These are phyloP conservation scores for Euleptes europaea DNA, from an alignment of 2,113 vertebrate genomes.

Conservation along the genomic window DNA sequence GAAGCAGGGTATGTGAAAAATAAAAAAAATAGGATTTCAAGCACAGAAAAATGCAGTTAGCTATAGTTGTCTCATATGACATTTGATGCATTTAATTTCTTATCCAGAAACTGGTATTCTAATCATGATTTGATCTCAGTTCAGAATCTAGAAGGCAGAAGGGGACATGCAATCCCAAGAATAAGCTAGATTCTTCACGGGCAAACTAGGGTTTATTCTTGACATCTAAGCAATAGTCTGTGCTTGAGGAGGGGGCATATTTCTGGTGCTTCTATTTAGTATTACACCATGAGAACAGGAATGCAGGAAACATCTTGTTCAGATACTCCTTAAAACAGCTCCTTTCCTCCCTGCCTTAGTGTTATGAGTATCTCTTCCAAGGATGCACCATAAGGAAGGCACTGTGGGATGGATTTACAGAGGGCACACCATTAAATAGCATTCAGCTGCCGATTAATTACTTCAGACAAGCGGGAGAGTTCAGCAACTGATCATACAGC, in stretches of 20 bases:
- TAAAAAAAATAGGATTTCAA: neutral
- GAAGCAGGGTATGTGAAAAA: neutral
- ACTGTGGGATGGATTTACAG: constrained; percentile 10
- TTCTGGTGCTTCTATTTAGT: neutral
- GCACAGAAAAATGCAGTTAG: neutral
- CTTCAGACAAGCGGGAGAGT: constrained; percentile 4
- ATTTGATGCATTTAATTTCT: neutral
- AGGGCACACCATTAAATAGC: neutral
- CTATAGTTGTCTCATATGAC: neutral
- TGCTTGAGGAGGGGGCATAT: neutral
- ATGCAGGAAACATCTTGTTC: neutral
- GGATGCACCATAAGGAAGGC: neutral
- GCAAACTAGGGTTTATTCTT: too few relatives aligned
- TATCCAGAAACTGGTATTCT: too few relatives aligned
- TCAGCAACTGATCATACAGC: constrained; percentile 3
- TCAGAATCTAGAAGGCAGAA: too few relatives aligned
- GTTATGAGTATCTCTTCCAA: neutral
- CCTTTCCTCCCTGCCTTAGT: neutral
- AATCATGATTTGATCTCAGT: too few relatives aligned
- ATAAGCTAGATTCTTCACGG: too few relatives aligned
- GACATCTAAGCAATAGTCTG: too few relatives aligned
- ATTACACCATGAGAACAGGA: neutral
- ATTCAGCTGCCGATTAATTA: neutral
- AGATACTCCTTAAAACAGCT: neutral
- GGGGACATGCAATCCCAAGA: too few relatives aligned